Evolutionary conservation across 2,113 vertebrate species (phyloP), one percentile per base, ranked within the genome.

Genomic region (Oreochromis spilurus): DNA sequence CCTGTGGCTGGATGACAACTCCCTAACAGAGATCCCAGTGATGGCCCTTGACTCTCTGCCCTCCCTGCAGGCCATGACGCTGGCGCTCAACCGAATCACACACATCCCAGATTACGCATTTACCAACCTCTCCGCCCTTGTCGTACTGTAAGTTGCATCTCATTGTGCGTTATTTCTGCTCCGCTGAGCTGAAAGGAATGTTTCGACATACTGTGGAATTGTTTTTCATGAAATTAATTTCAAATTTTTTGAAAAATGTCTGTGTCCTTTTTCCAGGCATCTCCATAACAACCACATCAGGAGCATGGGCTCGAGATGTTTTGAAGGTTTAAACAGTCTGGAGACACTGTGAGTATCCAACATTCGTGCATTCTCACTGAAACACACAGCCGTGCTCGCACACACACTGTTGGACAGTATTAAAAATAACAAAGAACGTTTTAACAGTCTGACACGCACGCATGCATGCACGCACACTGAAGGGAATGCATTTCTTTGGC

Each of bases 1-100:
- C 95, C 97, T 99, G 89, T 99, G 98, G 98, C 88, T 99, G 93
- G 98, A 99, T 0, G 98, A 99, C 91, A 99, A 99, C 36, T 97
- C 95, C 11, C 96, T 99, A 84, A 97, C 95, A 0, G 97, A 99
- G 94, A 98, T 99, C 94, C 98, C 98, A 0, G 95, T 98, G 88
- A 94, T 86, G 50, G 98, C 98, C 4, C 96, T 99, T 79, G 97
- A 97, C 2, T 96, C 97, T 6, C 96, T 99, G 31, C 98, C 97
- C 0, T 96, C 97, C 4, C 96, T 99, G 31, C 98, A 99, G 89
- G 98, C 98, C 94, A 98, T 99, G 97, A 99, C 98, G 13, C 92
- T 99, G 95, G 98, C 98, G 9, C 97, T 99, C 93, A 99, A 99
- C 96, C 97, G 93, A 85, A 98, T 99, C 96, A 95, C 95, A 89